Evolutionary conservation across 64 coral and sea anemone species (phyloP), one percentile per base, ranked within the genome.

Genomic region (Exaiptasia diaphana): DNA sequence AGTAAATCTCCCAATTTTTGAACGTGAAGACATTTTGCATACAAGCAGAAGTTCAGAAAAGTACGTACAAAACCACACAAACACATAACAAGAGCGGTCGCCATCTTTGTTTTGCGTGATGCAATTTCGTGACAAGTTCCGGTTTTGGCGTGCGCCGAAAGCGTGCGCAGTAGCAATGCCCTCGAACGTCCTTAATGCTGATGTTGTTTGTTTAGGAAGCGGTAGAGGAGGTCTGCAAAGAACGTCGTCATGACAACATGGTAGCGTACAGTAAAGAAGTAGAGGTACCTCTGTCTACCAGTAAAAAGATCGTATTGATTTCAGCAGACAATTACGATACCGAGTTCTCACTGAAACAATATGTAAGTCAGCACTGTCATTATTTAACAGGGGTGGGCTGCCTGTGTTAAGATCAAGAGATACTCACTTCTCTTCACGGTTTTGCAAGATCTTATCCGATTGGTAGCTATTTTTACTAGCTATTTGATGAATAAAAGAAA

Each of bases 181-280:
- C n/a, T n/a, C n/a, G n/a, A n/a, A n/a, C n/a, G n/a, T n/a, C n/a
- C n/a, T n/a, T n/a, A n/a, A n/a, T n/a, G n/a, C n/a, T n/a, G n/a
- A n/a, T 65, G 6, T 29, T 30, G 25, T 31, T 21, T 10, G 17
- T 65, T 62, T 37, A 88, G 85, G 53, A 49, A 43, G 34, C 26
- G 39, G 13, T 80, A 35, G 49, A 71, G 42, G 63, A 78, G 32
- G 43, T 80, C n/a, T 79, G 75, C 46, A 63, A 30, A 26, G 74
- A 80, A 70, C 76, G 85, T 56, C 85, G 65, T 9, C 85, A 88
- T 26, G 85, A 88, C 38, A 88, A 88, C 65, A 72, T 88, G 75
- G 62, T 88, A 28, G 85, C 75, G 4, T 88, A 88, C 48, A 88
- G 85, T 63, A 88, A 72, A 50, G 85, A 88, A 38, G 85, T 88